Conservation (phyloP, 2,797 vertebrate species). For the Darevskia mixta region DNA sequence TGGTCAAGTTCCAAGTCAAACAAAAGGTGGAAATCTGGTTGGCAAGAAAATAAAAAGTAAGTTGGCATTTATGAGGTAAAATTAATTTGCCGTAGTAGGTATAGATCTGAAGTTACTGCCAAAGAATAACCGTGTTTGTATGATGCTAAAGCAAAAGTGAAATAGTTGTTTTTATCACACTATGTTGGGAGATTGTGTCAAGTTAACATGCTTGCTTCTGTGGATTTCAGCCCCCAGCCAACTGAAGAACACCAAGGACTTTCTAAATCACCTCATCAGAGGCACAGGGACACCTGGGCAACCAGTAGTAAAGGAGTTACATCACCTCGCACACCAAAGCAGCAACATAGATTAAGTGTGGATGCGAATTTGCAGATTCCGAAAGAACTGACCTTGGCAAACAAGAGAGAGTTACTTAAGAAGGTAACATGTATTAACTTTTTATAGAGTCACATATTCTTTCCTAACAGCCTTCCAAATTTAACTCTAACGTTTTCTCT, state of each 20-base stretch:
- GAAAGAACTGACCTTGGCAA: conserved; percentile 91
- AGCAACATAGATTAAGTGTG: conserved; percentile 92
- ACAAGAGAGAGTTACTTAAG: conserved; percentile 94
- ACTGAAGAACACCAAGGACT: conserved; percentile 82
- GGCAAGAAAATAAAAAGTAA: conserved; percentile 97
- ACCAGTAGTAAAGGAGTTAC: conserved; percentile 82
- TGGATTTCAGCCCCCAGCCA: conserved; percentile 84
- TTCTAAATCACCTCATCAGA: conserved; percentile 83
- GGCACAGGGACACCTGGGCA: conserved; percentile 87
- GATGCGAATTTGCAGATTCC: conserved; percentile 97
- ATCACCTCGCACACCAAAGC: conserved; percentile 88
- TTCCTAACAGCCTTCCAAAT: conserved; percentile 47
- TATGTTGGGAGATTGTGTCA: fast-evolving
- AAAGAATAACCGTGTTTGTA: not conserved
- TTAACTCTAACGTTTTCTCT: conserved; percentile 41
- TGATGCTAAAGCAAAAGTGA: not conserved
- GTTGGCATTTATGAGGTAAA: conserved; percentile 58
- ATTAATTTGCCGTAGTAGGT: conserved; percentile 24
- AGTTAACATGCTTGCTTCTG: conserved; percentile 34
- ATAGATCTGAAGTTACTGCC: conserved; percentile 28
- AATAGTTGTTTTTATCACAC: not conserved
- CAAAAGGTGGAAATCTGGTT: conserved; percentile 94
- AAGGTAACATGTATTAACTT: conserved; percentile 81
- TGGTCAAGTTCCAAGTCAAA: conserved; percentile 83
- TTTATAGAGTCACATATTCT: conserved; percentile 9